Percentiles rank a stretch among this genome's conserved stretches.
phyloP scores from a whole-genome alignment of 2,797 vertebrate species.

The Syngnathus acus region DNA sequence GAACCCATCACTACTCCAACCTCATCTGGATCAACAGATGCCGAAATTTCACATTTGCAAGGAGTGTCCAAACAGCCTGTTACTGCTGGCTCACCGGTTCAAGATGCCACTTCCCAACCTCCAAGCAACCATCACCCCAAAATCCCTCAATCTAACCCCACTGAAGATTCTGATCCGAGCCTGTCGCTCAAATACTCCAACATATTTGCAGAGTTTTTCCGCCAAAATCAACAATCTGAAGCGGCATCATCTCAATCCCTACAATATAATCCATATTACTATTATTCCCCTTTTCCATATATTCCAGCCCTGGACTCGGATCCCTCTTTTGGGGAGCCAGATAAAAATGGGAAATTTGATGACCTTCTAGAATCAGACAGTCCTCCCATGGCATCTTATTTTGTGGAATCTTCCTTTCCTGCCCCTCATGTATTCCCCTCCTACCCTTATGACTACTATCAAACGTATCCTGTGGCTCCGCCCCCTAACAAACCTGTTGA shows the following conservation, averaged over 20 bases:
- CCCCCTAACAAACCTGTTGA: conserved; percentile 1
- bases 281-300: conserved; percentile 13
- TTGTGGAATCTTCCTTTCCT: neutral
- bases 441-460: conserved; percentile 27
- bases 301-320: neutral
- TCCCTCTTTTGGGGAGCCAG: neutral
- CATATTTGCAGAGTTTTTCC: too few relatives aligned
- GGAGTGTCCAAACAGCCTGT: neutral
- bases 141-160: conserved; percentile 34
- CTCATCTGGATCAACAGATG: too few relatives aligned
- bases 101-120: conserved; percentile 15
- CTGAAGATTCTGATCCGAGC: conserved; percentile 15
- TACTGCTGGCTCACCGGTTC: neutral
- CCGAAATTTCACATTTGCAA: neutral
- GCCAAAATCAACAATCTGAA: neutral
- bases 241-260: neutral
- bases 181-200: neutral
- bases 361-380: neutral
- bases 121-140: conserved; percentile 56
- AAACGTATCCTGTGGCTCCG: conserved; percentile 7
- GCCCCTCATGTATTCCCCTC: conserved; percentile 11
- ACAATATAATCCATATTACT: conserved; percentile 7
- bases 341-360: neutral
- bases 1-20: too few relatives aligned
- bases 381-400: neutral